Conservation (phyloP, 2,797 vertebrate species). For the Odontamblyopus rebecca region DNA sequence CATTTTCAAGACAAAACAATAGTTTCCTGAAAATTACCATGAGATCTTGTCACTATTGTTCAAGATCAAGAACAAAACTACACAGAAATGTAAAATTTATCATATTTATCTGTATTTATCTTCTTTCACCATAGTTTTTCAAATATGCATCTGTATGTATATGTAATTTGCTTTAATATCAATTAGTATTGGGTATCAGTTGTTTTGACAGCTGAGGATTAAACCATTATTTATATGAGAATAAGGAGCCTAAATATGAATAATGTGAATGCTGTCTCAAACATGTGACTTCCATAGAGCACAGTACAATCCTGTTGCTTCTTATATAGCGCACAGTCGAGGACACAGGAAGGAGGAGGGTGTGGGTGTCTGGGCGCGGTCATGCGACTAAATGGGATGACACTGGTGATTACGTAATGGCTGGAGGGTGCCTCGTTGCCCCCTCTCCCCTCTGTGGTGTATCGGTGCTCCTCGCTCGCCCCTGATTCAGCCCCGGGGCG, state of each 20-base stretch:
- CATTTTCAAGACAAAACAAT: background rate
- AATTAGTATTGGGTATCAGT: no score
- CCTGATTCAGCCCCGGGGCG: conserved; percentile 34
- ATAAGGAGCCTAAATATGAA: no score
- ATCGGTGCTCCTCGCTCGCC: conserved; percentile 30
- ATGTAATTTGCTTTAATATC: background rate
- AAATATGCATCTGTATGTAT: background rate
- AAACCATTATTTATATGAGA: no score
- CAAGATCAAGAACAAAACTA: background rate
- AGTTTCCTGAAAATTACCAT: no score
- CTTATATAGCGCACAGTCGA: background rate
- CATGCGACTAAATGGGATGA: conserved; percentile 47
- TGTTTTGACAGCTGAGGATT: no score
- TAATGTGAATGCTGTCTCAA: no score
- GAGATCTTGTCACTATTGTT: no score
- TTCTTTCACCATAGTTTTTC: background rate
- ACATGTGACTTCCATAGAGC: background rate
- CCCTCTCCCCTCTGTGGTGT: background rate
- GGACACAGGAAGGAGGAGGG: conserved; percentile 7
- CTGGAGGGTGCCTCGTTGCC: conserved; percentile 8
- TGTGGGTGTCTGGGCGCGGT: conserved; percentile 17
- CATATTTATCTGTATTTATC: no score
- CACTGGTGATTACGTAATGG: conserved; percentile 60
- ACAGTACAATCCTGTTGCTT: conserved; percentile 7
- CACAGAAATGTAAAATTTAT: background rate